Conservation (phyloP, 2,888 invertebrate genomes). For the Lasioglossum vierecki region DNA sequence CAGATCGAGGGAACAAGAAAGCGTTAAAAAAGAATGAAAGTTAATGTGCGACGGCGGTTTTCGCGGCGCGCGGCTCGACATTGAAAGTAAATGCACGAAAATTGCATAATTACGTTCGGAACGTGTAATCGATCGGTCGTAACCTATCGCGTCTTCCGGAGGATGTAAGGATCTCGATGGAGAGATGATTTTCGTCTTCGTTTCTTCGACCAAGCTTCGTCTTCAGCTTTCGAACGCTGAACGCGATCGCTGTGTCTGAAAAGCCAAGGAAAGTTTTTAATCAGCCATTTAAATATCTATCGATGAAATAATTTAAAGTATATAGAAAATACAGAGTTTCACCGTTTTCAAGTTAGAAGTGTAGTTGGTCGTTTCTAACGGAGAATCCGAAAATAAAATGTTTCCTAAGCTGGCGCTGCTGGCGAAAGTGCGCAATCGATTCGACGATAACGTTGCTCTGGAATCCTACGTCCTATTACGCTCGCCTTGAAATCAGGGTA, state of each 20-base stretch:
- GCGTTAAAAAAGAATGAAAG: slow-evolving; percentile 56
- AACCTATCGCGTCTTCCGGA: neutral
- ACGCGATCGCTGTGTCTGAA: neutral
- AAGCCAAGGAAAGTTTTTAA: neutral
- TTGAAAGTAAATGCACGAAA: slow-evolving; percentile 45
- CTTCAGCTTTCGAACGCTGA: neutral
- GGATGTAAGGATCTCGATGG: neutral
- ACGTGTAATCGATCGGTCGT: neutral
- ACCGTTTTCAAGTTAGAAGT: neutral
- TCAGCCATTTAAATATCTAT: no score
- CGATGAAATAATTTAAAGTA: neutral
- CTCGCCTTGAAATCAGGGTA: slow-evolving; percentile 30
- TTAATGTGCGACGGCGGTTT: slow-evolving; percentile 23
- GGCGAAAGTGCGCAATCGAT: slow-evolving; percentile 44
- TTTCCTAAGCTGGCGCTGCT: neutral
- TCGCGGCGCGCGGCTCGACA: slow-evolving; percentile 19
- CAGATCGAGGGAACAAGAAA: slow-evolving; percentile 38
- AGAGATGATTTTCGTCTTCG: neutral
- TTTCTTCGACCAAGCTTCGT: neutral
- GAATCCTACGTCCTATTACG: slow-evolving; percentile 26
- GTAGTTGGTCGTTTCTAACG: neutral
- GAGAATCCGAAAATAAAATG: neutral
- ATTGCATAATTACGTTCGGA: slow-evolving; percentile 36
- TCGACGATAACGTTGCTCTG: slow-evolving; percentile 19
- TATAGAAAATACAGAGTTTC: neutral